Evolutionary conservation across 1,140 invertebrate species (phyloP), one percentile per base, ranked within the genome.

Genomic region (Mercenaria mercenaria): DNA sequence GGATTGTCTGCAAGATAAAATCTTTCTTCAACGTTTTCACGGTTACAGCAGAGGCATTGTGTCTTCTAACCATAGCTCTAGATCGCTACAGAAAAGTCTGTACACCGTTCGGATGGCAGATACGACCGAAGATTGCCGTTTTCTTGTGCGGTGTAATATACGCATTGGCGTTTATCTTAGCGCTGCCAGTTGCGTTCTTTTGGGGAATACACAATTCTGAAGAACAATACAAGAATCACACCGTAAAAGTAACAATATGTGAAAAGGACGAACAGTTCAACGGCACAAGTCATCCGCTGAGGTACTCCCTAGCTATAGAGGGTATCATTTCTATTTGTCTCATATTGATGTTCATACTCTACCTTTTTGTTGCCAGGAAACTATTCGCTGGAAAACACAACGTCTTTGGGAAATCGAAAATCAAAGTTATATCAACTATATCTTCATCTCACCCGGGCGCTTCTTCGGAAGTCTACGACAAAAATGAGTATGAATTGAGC

Each of bases 61-160:
- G 88, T 39, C 76, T 93, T 43, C 32, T 92, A 4, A 81, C 90
- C 0, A 91, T 93, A 1, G 92, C 92, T 1, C 37, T 93, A 0
- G 92, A 93, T 72, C 85, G 92, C 50, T 92, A 92, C 34, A 83
- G 87, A 32, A 89, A 91, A 72, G 92, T 93, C 1, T 93, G 91
- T 80, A 76, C 18, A 23, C 93, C 92, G 11, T 84, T 92, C 4
- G 50, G 88, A 0, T 72, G 72, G 20, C 93, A 92, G 64, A 89
- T 93, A 52, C 59, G 87, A 41, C 47, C 72, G 29, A 34, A 59
- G 29, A 90, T 89, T 15, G 80, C 80, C 10, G 10, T 43, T 3
- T 43, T 43, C 43, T 26, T 82, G 20, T 64, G 80, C n/a, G 56
- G 32, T 23, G 6, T 82, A 0, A 43, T 82, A 11, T 82, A 82